These are phyloP conservation scores for Slavum lentiscoides DNA, from an alignment of 2,888 invertebrate species.

Conservation along the genomic window DNA sequence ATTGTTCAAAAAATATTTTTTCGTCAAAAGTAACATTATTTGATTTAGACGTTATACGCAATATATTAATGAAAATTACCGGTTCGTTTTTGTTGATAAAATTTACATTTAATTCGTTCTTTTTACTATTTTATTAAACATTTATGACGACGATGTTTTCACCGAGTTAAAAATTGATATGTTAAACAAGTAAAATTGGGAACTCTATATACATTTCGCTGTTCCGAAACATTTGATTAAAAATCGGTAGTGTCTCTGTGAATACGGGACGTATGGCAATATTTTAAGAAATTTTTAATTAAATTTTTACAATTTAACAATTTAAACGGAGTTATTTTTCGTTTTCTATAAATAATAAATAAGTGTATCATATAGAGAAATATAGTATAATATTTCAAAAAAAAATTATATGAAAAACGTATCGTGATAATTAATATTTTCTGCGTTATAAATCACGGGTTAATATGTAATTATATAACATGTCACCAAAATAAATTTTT, in stretches of 20 bases:
- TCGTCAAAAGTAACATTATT: too few species aligned
- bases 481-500: not conserved
- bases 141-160: not conserved
- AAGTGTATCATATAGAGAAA: not conserved
- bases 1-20: too few species aligned
- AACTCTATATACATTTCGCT: too few species aligned
- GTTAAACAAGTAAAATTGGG: not conserved
- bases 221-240: too few species aligned
- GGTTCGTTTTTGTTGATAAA: too few species aligned
- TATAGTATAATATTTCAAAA: conserved; percentile 3
- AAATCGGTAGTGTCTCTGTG: too few species aligned
- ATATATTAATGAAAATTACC: too few species aligned
- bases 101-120: too few species aligned
- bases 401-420: conserved; percentile 3
- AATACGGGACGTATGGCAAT: too few species aligned
- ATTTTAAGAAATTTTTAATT: not conserved
- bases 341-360: not conserved
- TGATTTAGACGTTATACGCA: too few species aligned
- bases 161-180: not conserved
- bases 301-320: not conserved
- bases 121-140: too few species aligned
- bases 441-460: conserved; percentile 4
- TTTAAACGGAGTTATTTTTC: not conserved
- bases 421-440: not conserved
- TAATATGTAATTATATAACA: not conserved